A percentile compares a stretch with the other conserved stretches of the same genome.
Evolutionary conservation across 35 echinoderm and acorn worm species (phyloP).

Genomic region (Strongylocentrotus purpuratus): DNA sequence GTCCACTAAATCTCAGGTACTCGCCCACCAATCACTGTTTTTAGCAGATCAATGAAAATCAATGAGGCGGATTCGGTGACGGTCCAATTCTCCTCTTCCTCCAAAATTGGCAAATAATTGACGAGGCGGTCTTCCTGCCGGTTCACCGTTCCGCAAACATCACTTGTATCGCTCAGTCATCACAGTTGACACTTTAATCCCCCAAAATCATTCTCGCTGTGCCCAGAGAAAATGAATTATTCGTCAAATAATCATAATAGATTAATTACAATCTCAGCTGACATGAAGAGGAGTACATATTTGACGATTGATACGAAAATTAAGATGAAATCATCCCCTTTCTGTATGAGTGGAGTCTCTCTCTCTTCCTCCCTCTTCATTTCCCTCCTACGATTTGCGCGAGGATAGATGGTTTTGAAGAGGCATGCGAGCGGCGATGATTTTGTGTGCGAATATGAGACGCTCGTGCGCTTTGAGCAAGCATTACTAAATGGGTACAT

Average conservation of each 20-base stretch:
- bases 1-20: not conserved
- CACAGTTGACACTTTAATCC: slow-evolving; percentile 1
- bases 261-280: not conserved
- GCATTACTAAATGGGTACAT: not conserved
- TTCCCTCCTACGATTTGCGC: not conserved
- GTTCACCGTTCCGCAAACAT: not conserved
- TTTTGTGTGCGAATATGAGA: not conserved
- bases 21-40: not conserved
- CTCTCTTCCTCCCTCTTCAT: not conserved
- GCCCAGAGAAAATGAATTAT: not conserved
- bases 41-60: not conserved
- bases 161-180: not conserved
- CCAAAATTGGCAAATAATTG: not conserved
- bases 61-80: not conserved
- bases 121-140: not conserved
- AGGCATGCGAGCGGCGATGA: not conserved
- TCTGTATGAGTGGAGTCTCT: not conserved
- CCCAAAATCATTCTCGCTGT: not conserved
- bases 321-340: not conserved
- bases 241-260: not conserved
- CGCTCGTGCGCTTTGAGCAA: not conserved
- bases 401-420: not conserved
- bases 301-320: not conserved
- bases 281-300: not conserved
- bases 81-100: not conserved